Evolutionary conservation across 2,797 vertebrate genomes (phyloP), one percentile per base, ranked within the genome.

Genomic region (Phataginus tetradactyla): DNA sequence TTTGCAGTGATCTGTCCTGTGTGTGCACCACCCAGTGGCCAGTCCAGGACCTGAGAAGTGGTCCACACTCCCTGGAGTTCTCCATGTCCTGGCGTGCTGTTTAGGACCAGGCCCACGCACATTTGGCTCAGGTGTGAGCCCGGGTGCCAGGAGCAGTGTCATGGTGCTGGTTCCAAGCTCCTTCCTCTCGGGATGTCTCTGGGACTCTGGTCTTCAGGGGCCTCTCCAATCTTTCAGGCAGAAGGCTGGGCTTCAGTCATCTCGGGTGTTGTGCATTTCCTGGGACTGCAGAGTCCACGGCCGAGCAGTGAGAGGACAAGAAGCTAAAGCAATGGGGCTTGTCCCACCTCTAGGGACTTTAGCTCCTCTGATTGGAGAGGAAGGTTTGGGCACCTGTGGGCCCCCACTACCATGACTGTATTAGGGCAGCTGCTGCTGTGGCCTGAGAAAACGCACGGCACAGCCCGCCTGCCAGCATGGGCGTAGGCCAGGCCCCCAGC

Each of bases 371-470:
- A n/a, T 1, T 2, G 27, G 84, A 71, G 63, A 72, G n/a, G 55
- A 34, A 39, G 20, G 9, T 27, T 14, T 23, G 51, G 55, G 13
- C 13, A 61, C 55, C n/a, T 8, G 42, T 32, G 66, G 55, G 77
- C 23, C 49, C n/a, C 8, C 3, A 0, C 32, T 10, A 2, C 18
- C 23, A 5, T 0, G 25, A 45, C 45, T 45, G 25, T 3, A 11
- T 17, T 21, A 3, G 77, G 37, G 39, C n/a, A 2, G 0, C 2
- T 5, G 4, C 17, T 7, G 0, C 86, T 29, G 32, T 3, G 23
- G 25, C 14, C 55, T 32, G 55, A 37, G 55, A 49, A 27, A 12
- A 32, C 2, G 12, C 1, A 0, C 18, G 78, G 13, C 23, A 23
- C 5, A n/a, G 49, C 27, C 34, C 17, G 5, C 5, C 59, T 3